phyloP scores from a whole-genome alignment of 92 coral and sea anemone genomes.

The Galaxea fascicularis region DNA sequence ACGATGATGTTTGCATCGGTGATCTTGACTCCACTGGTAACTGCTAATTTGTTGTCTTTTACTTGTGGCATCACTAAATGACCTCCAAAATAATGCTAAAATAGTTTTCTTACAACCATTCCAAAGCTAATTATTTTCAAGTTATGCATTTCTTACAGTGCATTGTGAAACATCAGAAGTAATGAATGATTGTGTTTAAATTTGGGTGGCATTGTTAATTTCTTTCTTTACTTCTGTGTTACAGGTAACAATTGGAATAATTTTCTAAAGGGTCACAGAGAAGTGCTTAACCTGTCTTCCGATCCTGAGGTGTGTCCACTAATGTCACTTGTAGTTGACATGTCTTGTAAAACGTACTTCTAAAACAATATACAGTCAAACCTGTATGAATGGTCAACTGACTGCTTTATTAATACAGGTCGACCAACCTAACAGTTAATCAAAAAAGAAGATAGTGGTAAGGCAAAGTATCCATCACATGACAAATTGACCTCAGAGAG shows the following conservation, averaged over 20 bases:
- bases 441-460: too few relatives aligned
- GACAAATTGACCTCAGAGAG: too few relatives aligned
- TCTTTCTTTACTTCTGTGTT: not conserved
- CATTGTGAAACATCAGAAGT: not conserved
- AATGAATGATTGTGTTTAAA: too few relatives aligned
- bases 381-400: not conserved
- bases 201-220: not conserved
- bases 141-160: not conserved
- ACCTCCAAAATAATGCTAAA: not conserved
- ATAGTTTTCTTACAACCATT: not conserved
- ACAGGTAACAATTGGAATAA: conserved; percentile 30
- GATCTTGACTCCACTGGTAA: conserved; percentile 26
- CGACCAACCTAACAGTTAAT: too few relatives aligned
- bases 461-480: too few relatives aligned
- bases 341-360: not conserved
- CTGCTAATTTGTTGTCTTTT: not conserved
- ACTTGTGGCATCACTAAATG: not conserved
- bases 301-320: conserved; percentile 84
- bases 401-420: not conserved
- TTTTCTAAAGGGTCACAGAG: conserved; percentile 80
- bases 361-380: too few relatives aligned
- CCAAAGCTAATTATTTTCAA: too few relatives aligned
- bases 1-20: conserved; percentile 32
- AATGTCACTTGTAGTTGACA: not conserved
- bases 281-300: conserved; percentile 84